These are phyloP conservation scores for Tolypeutes matacus DNA, from an alignment of 2,797 vertebrate species.

Conservation along the genomic window DNA sequence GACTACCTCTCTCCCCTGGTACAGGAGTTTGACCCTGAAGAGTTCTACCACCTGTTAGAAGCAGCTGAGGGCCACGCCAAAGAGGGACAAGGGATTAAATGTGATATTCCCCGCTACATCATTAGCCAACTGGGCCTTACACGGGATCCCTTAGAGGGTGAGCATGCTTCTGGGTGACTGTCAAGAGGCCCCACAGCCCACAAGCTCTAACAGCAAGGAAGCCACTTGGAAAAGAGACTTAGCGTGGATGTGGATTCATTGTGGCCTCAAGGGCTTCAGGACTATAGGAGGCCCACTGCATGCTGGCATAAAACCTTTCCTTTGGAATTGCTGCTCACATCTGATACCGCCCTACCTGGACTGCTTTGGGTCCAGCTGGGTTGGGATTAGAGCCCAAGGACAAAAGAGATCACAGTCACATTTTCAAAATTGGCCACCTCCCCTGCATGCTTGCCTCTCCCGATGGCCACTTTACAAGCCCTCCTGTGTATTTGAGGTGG, in stretches of 20 bases:
- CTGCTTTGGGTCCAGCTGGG: background rate
- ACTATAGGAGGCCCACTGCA: background rate
- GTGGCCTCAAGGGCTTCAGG: background rate
- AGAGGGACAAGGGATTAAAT: conserved; percentile 98
- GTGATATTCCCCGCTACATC: conserved; percentile 97
- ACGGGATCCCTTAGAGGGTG: conserved; percentile 97
- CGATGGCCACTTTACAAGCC: background rate
- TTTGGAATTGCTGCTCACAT: background rate
- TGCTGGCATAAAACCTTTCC: background rate
- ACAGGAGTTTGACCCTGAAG: conserved; percentile 98
- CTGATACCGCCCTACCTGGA: background rate
- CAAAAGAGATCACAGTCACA: conserved; percentile 36
- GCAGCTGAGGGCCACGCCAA: conserved; percentile 98
- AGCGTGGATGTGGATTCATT: background rate
- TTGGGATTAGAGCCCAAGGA: conserved; percentile 45
- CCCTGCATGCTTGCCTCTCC: background rate
- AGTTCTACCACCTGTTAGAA: conserved; percentile 98
- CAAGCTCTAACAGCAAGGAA: background rate
- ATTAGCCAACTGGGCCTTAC: conserved; percentile 98
- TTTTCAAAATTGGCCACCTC: conserved; percentile 42
- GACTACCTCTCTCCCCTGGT: conserved; percentile 73
- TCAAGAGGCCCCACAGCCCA: background rate
- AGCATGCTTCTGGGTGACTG: conserved; percentile 70
- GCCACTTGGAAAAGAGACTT: conserved; percentile 43
- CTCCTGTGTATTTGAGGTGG: background rate